Conservation (phyloP, 2,797 vertebrate species). For the Vultur gryphus region DNA sequence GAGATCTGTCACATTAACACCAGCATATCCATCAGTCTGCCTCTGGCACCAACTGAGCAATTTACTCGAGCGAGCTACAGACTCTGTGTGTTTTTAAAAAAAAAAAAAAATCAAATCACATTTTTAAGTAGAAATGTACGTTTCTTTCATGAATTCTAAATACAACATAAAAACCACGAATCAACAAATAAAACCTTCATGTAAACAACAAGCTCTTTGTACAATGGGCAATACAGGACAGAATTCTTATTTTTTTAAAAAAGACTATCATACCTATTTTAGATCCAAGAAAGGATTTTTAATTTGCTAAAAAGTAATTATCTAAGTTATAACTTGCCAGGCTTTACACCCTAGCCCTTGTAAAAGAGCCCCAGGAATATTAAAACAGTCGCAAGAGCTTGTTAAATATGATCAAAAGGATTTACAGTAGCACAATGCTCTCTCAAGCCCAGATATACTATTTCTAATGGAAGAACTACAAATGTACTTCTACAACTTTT, state of each 20-base stretch:
- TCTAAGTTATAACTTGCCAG: background rate
- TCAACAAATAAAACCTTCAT: background rate
- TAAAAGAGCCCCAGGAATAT: background rate
- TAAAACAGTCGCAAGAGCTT: background rate
- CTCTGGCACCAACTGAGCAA: conserved; percentile 97
- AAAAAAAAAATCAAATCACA: background rate
- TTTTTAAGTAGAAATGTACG: background rate
- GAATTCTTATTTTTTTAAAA: background rate
- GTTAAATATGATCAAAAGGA: background rate
- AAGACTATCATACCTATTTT: background rate
- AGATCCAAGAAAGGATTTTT: background rate
- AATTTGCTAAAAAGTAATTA: background rate
- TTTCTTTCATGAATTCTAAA: background rate
- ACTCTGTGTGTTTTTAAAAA: conserved; percentile 77
- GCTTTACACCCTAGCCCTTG: background rate
- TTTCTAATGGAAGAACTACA: background rate
- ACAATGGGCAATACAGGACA: background rate
- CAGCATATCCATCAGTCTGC: conserved; percentile 92
- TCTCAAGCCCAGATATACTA: background rate
- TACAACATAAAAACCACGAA: background rate
- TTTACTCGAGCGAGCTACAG: conserved; percentile 93
- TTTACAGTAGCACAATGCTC: background rate
- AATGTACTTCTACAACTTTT: background rate
- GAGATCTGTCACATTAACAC: conserved; percentile 90
- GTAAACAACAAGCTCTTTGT: background rate